Evolutionary conservation across 2,113 vertebrate genomes (phyloP).

Genomic region (Entelurus aequoreus): DNA sequence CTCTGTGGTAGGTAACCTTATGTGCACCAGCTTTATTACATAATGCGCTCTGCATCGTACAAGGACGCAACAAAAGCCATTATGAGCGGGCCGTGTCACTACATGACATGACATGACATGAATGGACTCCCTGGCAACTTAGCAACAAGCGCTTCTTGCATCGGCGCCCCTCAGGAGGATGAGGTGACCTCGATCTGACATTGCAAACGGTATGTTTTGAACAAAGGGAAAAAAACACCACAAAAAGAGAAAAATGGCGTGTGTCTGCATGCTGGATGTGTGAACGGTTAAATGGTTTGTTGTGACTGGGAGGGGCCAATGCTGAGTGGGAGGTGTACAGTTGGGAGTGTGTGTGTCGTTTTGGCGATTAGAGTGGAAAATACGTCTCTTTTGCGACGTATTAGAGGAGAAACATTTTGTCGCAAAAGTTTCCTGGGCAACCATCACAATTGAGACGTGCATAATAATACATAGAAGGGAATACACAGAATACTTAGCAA

Average conservation of each 20-base stretch:
- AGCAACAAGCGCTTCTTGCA: neutral
- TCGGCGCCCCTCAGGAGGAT: conserved; percentile 13
- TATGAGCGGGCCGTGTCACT: neutral
- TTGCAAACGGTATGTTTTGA: conserved; percentile 25
- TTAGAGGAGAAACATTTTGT: conserved; percentile 44
- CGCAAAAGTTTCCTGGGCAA: conserved; percentile 54
- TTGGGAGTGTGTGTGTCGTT: conserved; percentile 18
- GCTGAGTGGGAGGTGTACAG: conserved; percentile 35
- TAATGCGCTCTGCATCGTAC: conserved; percentile 2
- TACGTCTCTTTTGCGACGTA: conserved; percentile 50
- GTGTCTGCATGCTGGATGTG: conserved; percentile 26
- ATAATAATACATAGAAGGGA: conserved; percentile 48
- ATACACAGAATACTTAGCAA: conserved; percentile 57
- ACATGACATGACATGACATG: conserved; percentile 11
- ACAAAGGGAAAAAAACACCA: neutral
- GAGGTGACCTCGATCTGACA: conserved; percentile 54
- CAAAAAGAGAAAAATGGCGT: neutral
- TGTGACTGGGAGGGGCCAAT: conserved; percentile 40
- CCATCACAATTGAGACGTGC: conserved; percentile 52
- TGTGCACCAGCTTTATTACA: neutral
- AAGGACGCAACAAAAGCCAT: conserved; percentile 8
- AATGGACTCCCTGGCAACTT: conserved; percentile 16
- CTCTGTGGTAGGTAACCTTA: no score
- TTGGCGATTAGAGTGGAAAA: conserved; percentile 56
- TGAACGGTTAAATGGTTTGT: conserved; percentile 21